Evolutionary conservation across 2,113 vertebrate genomes (phyloP).

Genomic region (Centrocercus urophasianus): DNA sequence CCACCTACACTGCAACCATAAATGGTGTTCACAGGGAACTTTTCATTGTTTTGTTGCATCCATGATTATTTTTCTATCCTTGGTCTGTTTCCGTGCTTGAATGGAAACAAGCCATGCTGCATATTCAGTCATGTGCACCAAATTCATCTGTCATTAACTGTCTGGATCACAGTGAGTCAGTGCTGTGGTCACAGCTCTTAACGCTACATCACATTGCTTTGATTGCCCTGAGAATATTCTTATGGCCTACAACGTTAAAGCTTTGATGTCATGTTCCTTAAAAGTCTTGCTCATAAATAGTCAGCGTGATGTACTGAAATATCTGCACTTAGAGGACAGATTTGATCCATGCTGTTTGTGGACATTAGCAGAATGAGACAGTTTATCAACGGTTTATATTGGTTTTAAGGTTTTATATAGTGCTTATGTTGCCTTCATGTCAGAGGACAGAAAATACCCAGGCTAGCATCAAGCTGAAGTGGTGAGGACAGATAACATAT

Average conservation of each 20-base stretch:
- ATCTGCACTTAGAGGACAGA: neutral
- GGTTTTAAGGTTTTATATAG: neutral
- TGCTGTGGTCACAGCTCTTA: neutral
- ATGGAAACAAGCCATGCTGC: neutral
- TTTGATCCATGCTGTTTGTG: neutral
- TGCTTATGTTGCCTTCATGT: neutral
- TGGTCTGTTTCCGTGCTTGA: neutral
- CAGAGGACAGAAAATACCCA: neutral
- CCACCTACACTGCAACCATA: neutral
- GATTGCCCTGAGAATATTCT: neutral
- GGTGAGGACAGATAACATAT: neutral
- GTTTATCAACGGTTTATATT: neutral
- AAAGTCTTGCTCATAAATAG: neutral
- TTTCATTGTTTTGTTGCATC: neutral
- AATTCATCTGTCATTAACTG: neutral
- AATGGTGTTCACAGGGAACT: neutral
- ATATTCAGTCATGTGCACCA: neutral
- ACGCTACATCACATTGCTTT: fast-evolving
- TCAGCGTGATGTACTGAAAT: neutral
- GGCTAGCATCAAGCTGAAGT: neutral
- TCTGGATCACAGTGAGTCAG: neutral
- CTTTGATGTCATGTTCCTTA: neutral
- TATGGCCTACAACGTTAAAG: neutral
- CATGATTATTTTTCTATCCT: neutral
- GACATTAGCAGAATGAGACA: neutral